Evolutionary conservation across 2,797 vertebrate species (phyloP).

Genomic region (Sandelia bainsii): DNA sequence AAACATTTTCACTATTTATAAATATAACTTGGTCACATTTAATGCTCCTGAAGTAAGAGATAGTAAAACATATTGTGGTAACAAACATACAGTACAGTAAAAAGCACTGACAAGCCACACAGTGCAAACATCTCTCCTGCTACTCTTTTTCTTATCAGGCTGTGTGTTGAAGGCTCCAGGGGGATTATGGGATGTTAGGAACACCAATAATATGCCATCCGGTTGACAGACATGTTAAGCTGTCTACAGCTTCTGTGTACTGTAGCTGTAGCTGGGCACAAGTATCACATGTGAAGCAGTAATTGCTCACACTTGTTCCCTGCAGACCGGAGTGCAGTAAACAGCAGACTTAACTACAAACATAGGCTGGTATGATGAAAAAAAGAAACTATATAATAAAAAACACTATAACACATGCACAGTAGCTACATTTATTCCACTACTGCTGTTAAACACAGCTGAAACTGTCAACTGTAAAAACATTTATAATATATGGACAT

Average conservation of each 20-base stretch:
- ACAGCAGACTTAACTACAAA: conserved; percentile 18
- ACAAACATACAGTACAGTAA: conserved; percentile 36
- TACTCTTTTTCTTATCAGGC: conserved; percentile 37
- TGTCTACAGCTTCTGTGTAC: conserved; percentile 50
- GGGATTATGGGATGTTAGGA: conserved; percentile 68
- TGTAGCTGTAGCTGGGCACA: conserved; percentile 46
- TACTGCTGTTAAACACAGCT: background rate
- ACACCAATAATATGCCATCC: conserved; percentile 65
- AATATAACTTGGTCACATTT: background rate
- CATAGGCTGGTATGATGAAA: conserved; percentile 12
- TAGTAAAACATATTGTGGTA: conserved; percentile 14
- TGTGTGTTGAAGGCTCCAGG: conserved; percentile 57
- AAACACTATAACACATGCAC: background rate
- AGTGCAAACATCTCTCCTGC: conserved; percentile 26
- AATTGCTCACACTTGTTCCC: conserved; percentile 41
- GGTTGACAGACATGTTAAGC: conserved; percentile 70
- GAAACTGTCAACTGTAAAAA: conserved; percentile 9
- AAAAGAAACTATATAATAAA: background rate
- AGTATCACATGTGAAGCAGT: conserved; percentile 43
- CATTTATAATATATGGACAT: conserved; percentile 14
- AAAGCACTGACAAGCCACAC: conserved; percentile 17
- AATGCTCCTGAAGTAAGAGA: conserved; percentile 18
- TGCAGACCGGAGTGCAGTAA: conserved; percentile 29
- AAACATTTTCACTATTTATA: conserved; percentile 12
- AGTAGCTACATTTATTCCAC: conserved; percentile 27